These are phyloP conservation scores for Dryadula phaetusa DNA, from an alignment of 2,888 invertebrate genomes.

Conservation along the genomic window DNA sequence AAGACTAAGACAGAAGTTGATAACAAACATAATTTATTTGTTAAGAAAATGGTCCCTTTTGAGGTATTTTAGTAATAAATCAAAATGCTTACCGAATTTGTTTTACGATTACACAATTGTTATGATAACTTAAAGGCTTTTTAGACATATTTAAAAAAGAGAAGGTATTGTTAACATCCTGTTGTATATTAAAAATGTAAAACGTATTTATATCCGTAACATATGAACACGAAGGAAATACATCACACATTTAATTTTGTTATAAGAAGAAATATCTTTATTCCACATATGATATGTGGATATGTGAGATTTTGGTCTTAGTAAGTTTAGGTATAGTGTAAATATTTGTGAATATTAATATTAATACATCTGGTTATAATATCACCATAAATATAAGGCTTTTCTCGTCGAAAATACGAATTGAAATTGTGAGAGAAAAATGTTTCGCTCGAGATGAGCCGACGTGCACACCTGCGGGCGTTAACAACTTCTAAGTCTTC, in stretches of 20 bases:
- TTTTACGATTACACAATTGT: constrained; percentile 68
- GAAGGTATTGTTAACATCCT: too few relatives aligned
- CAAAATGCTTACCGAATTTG: constrained; percentile 65
- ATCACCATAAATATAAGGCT: constrained; percentile 64
- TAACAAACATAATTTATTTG: constrained; percentile 11
- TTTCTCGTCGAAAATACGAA: constrained; percentile 64
- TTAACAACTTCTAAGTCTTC: constrained; percentile 58
- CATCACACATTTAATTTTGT: too few relatives aligned
- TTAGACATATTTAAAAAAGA: background rate
- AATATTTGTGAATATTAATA: constrained; percentile 31
- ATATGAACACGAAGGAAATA: too few relatives aligned
- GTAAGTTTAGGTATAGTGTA: too few relatives aligned
- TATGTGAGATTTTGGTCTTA: too few relatives aligned
- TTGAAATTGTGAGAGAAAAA: constrained; percentile 72
- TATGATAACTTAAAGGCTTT: constrained; percentile 48
- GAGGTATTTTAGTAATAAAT: constrained; percentile 69
- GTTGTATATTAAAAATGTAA: too few relatives aligned
- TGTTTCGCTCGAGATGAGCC: constrained; percentile 66
- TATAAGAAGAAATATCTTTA: too few relatives aligned
- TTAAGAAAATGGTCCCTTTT: constrained; percentile 37
- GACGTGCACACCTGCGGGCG: constrained; percentile 70
- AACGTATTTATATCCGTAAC: too few relatives aligned
- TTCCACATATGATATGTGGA: too few relatives aligned
- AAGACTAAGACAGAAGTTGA: background rate
- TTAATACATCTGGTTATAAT: constrained; percentile 44